Conservation (phyloP, 2,113 vertebrate genomes). For the Gymnogyps californianus region DNA sequence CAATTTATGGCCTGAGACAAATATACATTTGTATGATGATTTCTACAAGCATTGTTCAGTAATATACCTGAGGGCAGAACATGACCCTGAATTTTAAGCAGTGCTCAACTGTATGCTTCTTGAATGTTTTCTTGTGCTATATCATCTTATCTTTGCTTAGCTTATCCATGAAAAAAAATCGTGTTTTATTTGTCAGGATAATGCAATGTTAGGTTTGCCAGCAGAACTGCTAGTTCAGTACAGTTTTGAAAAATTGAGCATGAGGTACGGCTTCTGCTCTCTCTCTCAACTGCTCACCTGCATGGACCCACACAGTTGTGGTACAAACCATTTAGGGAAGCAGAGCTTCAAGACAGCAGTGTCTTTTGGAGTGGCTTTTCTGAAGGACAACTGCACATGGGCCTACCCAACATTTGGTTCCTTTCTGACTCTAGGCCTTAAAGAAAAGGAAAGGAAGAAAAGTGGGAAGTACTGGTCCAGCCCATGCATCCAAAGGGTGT, state of each 20-base stretch:
- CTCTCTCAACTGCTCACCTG: not conserved
- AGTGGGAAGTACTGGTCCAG: not conserved
- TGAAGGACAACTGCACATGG: not conserved
- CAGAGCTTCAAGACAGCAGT: not conserved
- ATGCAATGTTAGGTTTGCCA: not conserved
- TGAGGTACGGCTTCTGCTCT: not conserved
- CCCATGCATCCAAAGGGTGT: fast-evolving
- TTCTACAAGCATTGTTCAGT: not conserved
- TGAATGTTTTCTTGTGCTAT: not conserved
- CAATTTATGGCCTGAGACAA: not conserved
- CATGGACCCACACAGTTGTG: not conserved
- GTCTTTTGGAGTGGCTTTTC: not conserved
- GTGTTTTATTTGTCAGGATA: not conserved
- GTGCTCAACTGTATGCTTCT: not conserved
- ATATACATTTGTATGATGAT: not conserved
- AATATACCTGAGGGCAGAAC: not conserved
- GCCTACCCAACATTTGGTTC: not conserved
- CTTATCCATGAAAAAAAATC: not conserved
- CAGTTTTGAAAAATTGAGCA: not conserved
- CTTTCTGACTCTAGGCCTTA: not conserved
- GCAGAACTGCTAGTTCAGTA: not conserved
- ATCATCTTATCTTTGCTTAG: not conserved
- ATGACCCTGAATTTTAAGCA: not conserved
- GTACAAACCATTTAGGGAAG: not conserved
- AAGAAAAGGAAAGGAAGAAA: not conserved